Conservation (phyloP, 2,888 invertebrate genomes). For the Antitype chi region DNA sequence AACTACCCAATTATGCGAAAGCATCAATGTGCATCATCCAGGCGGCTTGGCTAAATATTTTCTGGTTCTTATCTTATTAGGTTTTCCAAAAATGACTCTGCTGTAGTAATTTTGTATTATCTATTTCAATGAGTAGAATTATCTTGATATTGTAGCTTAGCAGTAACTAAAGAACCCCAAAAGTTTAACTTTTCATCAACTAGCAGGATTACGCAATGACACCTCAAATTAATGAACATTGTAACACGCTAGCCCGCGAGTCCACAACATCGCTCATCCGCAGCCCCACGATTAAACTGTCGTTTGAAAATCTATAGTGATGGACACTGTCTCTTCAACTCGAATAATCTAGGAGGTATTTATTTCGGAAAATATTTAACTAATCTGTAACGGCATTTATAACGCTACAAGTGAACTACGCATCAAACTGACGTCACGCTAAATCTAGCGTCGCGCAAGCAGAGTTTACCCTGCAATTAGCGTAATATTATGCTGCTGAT, state of each 20-base stretch:
- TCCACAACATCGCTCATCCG: conserved; percentile 49
- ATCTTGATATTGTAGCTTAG: neutral
- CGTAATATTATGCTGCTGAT: too few relatives aligned
- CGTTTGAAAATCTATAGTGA: conserved; percentile 51
- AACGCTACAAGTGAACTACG: too few relatives aligned
- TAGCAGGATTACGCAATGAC: conserved; percentile 7
- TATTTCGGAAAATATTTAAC: too few relatives aligned
- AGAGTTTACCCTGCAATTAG: too few relatives aligned
- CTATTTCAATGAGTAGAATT: too few relatives aligned
- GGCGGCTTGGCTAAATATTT: too few relatives aligned
- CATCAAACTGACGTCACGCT: too few relatives aligned
- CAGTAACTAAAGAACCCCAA: too few relatives aligned
- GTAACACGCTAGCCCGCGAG: conserved; percentile 8
- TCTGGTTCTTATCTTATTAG: neutral
- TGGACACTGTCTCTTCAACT: conserved; percentile 13
- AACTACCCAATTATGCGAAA: neutral
- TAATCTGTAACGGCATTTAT: too few relatives aligned
- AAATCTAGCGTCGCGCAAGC: too few relatives aligned
- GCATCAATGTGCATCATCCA: neutral
- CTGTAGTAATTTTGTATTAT: too few relatives aligned
- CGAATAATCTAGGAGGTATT: neutral
- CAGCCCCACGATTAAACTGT: conserved; percentile 49
- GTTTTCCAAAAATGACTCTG: neutral
- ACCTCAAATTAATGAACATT: conserved; percentile 46
- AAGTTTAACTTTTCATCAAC: neutral